phyloP scores from a whole-genome alignment of 1,140 invertebrate genomes.

The Bombus confusus region DNA sequence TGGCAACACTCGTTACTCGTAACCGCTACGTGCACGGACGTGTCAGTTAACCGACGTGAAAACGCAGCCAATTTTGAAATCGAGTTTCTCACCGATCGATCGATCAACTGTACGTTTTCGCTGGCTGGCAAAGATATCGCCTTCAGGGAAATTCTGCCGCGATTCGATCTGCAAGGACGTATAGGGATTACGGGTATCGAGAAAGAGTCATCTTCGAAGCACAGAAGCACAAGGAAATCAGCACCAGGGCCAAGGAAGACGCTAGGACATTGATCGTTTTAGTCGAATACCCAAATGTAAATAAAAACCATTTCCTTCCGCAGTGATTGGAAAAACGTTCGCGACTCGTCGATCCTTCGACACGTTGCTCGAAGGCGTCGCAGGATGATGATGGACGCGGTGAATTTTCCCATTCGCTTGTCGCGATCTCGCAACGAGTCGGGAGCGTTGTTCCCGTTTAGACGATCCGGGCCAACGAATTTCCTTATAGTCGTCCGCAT shows the following conservation, averaged over 20 bases:
- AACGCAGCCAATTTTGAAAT: neutral
- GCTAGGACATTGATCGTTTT: slow-evolving; percentile 54
- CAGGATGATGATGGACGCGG: neutral
- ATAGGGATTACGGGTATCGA: slow-evolving; percentile 8
- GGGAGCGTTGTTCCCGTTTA: neutral
- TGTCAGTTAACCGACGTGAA: neutral
- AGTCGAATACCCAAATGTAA: slow-evolving; percentile 35
- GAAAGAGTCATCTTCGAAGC: slow-evolving; percentile 60
- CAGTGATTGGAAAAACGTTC: neutral
- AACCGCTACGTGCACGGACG: neutral
- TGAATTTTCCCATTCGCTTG: neutral
- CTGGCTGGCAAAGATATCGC: neutral
- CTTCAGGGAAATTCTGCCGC: slow-evolving; percentile 35
- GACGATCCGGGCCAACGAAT: slow-evolving; percentile 18
- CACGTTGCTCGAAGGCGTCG: neutral
- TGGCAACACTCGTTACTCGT: slow-evolving; percentile 10
- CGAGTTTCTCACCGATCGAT: neutral
- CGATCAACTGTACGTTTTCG: neutral
- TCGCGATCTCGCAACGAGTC: neutral
- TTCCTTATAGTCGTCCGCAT: slow-evolving; percentile 19
- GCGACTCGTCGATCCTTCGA: slow-evolving; percentile 4
- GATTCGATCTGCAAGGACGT: slow-evolving; percentile 18
- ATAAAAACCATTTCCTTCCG: slow-evolving; percentile 29
- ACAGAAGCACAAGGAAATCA: slow-evolving; percentile 60
- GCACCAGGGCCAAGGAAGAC: slow-evolving; percentile 43